Conservation (phyloP, 2,888 invertebrate genomes). For the Aethes cnicana region DNA sequence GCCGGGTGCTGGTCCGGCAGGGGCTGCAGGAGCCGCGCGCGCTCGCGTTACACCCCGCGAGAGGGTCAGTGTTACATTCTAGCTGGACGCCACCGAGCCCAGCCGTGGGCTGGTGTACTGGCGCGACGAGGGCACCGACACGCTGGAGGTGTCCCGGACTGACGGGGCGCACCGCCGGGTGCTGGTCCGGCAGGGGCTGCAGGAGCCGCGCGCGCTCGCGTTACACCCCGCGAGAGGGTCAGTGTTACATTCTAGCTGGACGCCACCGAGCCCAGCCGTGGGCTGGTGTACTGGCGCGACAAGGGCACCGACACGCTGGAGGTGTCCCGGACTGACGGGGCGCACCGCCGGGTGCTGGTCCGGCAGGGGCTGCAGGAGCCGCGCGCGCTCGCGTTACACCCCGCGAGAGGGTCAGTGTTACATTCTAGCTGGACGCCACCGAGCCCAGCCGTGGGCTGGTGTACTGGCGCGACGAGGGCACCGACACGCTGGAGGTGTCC, state of each 20-base stretch:
- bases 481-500: too few species aligned
- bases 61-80: conserved; percentile 70
- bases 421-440: too few species aligned
- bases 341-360: conserved; percentile 88
- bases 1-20: conserved; percentile 88
- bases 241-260: conserved; percentile 22
- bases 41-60: conserved; percentile 90
- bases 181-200: conserved; percentile 87
- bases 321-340: conserved; percentile 91
- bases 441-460: too few species aligned
- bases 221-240: conserved; percentile 88
- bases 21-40: conserved; percentile 93
- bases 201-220: conserved; percentile 93
- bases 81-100: too few species aligned
- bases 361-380: conserved; percentile 90
- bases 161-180: conserved; percentile 90
- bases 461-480: too few species aligned
- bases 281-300: conserved; percentile 98
- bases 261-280: conserved; percentile 92
- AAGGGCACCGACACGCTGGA: conserved; percentile 94
- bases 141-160: conserved; percentile 92
- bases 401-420: conserved; percentile 81
- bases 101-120: conserved; percentile 97
- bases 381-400: conserved; percentile 92
- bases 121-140: conserved; percentile 95